These are phyloP conservation scores for Trichacis sp. DNA, from an alignment of 2,888 invertebrate genomes.

Conservation along the genomic window DNA sequence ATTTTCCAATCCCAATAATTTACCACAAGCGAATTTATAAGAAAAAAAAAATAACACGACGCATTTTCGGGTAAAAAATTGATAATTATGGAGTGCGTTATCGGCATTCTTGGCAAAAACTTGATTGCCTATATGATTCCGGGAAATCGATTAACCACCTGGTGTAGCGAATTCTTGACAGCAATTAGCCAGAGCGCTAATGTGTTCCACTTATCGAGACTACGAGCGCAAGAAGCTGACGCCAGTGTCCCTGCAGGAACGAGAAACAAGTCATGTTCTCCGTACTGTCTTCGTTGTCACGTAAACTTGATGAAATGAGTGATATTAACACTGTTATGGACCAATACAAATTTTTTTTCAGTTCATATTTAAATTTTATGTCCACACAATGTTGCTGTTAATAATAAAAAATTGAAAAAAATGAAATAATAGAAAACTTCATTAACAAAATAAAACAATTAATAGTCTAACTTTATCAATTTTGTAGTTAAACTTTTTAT, in stretches of 20 bases:
- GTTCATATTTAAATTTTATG: no score
- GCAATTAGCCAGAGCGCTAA: constrained; percentile 60
- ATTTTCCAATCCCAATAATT: not conserved
- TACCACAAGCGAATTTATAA: not conserved
- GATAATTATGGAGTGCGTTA: not conserved
- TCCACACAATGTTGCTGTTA: no score
- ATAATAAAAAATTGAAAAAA: no score
- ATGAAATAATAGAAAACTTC: no score
- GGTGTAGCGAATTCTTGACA: constrained; percentile 53
- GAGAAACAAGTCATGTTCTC: constrained; percentile 51
- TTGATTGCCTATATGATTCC: constrained; percentile 45
- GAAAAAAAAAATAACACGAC: not conserved
- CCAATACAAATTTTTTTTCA: constrained; percentile 29
- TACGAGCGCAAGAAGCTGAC: constrained; percentile 47
- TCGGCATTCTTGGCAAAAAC: constrained; percentile 13
- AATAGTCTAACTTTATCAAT: no score
- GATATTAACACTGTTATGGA: constrained; percentile 16
- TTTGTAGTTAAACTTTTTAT: no score
- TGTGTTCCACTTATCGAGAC: constrained; percentile 56
- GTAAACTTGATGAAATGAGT: constrained; percentile 31
- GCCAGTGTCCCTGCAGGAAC: constrained; percentile 42
- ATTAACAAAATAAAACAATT: no score
- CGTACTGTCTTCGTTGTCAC: constrained; percentile 49
- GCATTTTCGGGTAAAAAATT: not conserved
- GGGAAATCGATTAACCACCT: constrained; percentile 57